Evolutionary conservation across 2,888 invertebrate species (phyloP), one percentile per base, ranked within the genome.

Genomic region (Habroteleia sp.): DNA sequence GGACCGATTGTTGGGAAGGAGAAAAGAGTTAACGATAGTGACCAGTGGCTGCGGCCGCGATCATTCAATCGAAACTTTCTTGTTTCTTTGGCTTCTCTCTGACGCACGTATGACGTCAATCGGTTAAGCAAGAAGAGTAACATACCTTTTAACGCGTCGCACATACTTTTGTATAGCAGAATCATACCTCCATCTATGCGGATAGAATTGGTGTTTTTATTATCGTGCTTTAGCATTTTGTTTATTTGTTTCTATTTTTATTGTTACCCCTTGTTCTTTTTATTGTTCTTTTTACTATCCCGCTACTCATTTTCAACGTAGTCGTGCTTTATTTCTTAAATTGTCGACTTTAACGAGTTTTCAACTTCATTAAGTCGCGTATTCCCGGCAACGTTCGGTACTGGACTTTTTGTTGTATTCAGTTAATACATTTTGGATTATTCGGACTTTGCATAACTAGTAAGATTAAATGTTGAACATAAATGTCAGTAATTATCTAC

Each of bases 61-160:
- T 85, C 87, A 85, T 85, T 86, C 85, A 86, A 86, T 87, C 85
- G 83, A 80, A 83, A 86, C 85, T 86, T 87, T 87, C 87, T 86
- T 85, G 86, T 85, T 86, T 83, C 87, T 86, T 84, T 80, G 80
- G 80, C 80, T 80, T 77, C 82, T 80, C 83, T 81, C 83, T 87
- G 87, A 87, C 87, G 87, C 87, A 87, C 85, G 82, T 79, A 74
- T 87, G 87, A 87, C 87, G 87, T 87, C 87, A 87, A 87, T 86
- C 76, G 85, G 79, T 82, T 81, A 74, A 82, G 83, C 82, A 83
- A 85, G 83, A 84, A 85, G 81, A 82, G 80, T 80, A 78, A 79
- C 79, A 82, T 83, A 83, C 81, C 83, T 81, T 80, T 77, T 76
- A 79, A 73, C 74, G 46, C 77, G 78, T 78, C 77, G 77, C 78